Evolutionary conservation across 2,797 vertebrate genomes (phyloP).

Genomic region (Ctenopoma kingsleyae): DNA sequence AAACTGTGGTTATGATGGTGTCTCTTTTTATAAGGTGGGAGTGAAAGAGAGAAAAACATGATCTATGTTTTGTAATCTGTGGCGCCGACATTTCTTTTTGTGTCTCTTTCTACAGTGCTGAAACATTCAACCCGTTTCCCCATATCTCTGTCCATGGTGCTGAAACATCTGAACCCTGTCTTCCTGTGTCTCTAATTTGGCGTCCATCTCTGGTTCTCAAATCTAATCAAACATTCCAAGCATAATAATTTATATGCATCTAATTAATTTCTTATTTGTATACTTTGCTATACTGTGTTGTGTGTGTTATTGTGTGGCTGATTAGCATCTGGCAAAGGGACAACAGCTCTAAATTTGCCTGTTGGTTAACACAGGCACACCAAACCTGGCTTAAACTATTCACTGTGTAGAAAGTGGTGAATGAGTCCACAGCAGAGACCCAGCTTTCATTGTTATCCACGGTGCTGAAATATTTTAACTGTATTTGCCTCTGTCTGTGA

Average conservation of each 20-base stretch:
- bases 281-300: no score
- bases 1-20: neutral
- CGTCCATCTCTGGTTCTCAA: constrained; percentile 24
- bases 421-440: neutral
- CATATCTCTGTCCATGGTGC: neutral
- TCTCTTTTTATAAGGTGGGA: neutral
- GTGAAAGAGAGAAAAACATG: neutral
- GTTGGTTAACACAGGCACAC: no score
- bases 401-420: neutral
- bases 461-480: neutral
- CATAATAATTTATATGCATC: no score
- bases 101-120: constrained; percentile 33
- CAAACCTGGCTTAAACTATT: neutral
- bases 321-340: no score
- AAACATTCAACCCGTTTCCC: neutral
- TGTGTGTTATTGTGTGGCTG: no score
- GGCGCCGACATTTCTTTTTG: neutral
- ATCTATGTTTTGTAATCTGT: neutral
- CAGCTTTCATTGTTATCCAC: neutral
- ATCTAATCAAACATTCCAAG: neutral
- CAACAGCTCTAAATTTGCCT: no score
- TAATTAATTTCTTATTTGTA: no score
- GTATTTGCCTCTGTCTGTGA: no score
- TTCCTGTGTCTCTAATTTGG: neutral
- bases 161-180: neutral